phyloP scores from a whole-genome alignment of 2,888 invertebrate species.

The Nephrotoma guestfalica region DNA sequence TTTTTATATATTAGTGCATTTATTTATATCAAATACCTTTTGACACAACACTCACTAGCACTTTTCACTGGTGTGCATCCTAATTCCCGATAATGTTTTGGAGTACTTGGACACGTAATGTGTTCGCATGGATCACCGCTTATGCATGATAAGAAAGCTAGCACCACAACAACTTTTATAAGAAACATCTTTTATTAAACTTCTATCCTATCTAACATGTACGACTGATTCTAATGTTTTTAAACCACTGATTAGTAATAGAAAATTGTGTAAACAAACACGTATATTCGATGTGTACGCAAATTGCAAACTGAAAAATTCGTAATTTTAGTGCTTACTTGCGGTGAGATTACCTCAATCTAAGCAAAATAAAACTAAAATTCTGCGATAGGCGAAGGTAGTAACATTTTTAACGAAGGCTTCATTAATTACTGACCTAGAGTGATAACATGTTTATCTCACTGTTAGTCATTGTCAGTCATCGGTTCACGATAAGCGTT shows the following conservation, averaged over 20 bases:
- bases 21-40: background rate
- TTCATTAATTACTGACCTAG: background rate
- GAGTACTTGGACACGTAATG: background rate
- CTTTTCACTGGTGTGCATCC: constrained; percentile 7
- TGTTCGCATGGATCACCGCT: background rate
- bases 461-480: background rate
- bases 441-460: background rate
- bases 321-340: background rate
- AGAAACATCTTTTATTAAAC: background rate
- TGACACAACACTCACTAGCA: constrained; percentile 4
- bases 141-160: background rate
- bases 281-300: background rate
- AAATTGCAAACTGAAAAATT: background rate
- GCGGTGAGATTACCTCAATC: background rate
- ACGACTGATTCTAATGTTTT: background rate
- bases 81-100: constrained; percentile 9
- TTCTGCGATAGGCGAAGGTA: background rate
- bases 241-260: background rate
- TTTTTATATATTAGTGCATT: background rate
- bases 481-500: background rate
- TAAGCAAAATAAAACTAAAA: background rate
- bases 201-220: background rate
- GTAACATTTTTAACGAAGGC: background rate
- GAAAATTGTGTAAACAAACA: background rate
- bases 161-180: background rate